Evolutionary conservation across 2,888 invertebrate genomes (phyloP).

Genomic region (Patella caerulea): DNA sequence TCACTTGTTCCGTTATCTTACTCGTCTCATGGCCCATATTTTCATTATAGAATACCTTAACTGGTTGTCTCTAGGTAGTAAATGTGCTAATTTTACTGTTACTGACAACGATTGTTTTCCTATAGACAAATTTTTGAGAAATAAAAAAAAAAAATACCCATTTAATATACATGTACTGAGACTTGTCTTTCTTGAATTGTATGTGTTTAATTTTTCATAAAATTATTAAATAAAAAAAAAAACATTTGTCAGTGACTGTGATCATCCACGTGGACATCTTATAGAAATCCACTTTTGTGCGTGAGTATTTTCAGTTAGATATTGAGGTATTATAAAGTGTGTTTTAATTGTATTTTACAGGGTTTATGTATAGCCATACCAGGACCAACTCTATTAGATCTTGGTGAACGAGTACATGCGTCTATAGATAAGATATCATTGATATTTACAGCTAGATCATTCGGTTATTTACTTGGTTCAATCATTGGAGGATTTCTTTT

Average conservation of each 20-base stretch:
- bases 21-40: too few species aligned
- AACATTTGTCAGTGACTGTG: too few species aligned
- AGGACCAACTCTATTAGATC: conserved; percentile 71
- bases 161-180: background rate
- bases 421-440: conserved; percentile 65
- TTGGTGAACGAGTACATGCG: conserved; percentile 64
- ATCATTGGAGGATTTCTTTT: conserved; percentile 69
- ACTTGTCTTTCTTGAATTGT: background rate
- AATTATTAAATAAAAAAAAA: background rate
- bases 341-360: conserved; percentile 52
- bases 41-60: too few species aligned
- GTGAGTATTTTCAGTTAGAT: too few species aligned
- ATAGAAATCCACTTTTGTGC: too few species aligned
- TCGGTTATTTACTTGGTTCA: conserved; percentile 72
- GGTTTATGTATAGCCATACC: conserved; percentile 72
- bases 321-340: background rate
- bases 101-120: background rate
- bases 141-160: background rate
- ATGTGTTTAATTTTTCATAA: background rate
- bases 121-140: background rate
- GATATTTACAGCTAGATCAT: conserved; percentile 70
- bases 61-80: too few species aligned
- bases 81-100: too few species aligned
- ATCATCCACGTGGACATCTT: too few species aligned
- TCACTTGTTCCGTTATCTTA: too few species aligned